Conservation (phyloP, 2,888 invertebrate species). For the Amphipoea lucens region DNA sequence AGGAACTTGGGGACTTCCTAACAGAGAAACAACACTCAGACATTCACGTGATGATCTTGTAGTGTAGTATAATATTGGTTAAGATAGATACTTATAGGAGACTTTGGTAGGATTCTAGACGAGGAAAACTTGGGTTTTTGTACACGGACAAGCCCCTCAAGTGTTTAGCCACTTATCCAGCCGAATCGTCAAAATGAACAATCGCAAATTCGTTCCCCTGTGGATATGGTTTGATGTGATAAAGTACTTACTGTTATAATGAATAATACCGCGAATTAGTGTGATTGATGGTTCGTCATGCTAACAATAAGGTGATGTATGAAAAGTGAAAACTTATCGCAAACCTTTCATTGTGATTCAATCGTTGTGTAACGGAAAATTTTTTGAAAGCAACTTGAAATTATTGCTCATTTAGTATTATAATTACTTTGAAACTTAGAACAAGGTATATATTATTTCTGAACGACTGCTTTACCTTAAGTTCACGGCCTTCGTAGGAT, state of each 20-base stretch:
- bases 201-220: slow-evolving; percentile 36
- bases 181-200: background rate
- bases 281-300: slow-evolving; percentile 51
- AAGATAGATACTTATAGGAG: background rate
- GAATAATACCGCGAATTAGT: slow-evolving; percentile 30
- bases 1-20: background rate
- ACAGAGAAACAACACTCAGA: background rate
- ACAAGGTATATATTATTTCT: background rate
- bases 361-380: background rate
- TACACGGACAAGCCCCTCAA: background rate
- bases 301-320: slow-evolving; percentile 27
- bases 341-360: slow-evolving; percentile 6
- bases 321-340: slow-evolving; percentile 22
- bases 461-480: slow-evolving; percentile 89
- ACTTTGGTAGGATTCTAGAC: background rate
- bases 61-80: background rate
- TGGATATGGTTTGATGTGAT: slow-evolving; percentile 35
- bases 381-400: background rate
- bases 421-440: background rate
- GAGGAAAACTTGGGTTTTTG: background rate
- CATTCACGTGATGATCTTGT: background rate
- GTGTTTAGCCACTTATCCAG: background rate
- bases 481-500: slow-evolving; percentile 93
- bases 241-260: slow-evolving; percentile 23
- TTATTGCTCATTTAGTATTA: background rate